Percentiles rank a stretch among this genome's conserved stretches.
phyloP scores from a whole-genome alignment of 30 jellyfish, hydroid and myxozoan genomes.

The Phacellophora camtschatica region DNA sequence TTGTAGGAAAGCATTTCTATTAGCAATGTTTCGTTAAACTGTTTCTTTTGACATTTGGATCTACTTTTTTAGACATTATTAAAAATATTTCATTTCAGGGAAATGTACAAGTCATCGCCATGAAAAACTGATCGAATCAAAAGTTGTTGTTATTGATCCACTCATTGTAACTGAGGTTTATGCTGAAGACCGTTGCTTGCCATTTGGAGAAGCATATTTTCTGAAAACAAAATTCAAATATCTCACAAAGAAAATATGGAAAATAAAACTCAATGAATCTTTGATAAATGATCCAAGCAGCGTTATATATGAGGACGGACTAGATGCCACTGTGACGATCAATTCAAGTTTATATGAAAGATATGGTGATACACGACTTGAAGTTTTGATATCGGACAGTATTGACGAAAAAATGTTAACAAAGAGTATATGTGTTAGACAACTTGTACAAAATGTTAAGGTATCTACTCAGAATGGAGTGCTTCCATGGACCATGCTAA shows the following conservation, averaged over 20 bases:
- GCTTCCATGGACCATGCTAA: neutral
- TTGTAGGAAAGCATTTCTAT: no score
- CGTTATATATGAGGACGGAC: constrained; percentile 11
- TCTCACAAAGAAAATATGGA: constrained; percentile 21
- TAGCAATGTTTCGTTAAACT: no score
- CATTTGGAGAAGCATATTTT: constrained; percentile 1
- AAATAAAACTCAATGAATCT: neutral
- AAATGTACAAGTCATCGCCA: neutral
- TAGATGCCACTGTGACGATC: constrained; percentile 10
- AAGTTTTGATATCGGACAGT: neutral
- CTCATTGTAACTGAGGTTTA: neutral
- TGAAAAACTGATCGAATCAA: neutral
- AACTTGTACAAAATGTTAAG: neutral
- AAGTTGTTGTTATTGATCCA: neutral
- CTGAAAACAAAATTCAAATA: neutral
- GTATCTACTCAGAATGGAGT: neutral
- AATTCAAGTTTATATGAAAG: constrained; percentile 1
- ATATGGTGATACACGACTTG: constrained; percentile 3
- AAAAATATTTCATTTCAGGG: neutral
- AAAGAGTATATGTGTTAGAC: neutral
- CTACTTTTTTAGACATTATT: neutral
- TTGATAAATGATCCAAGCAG: neutral
- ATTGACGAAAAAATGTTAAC: neutral
- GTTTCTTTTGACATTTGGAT: neutral
- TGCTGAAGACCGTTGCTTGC: constrained; percentile 3